Conservation (phyloP, 1,140 invertebrate species). For the Drosophila mayri region DNA sequence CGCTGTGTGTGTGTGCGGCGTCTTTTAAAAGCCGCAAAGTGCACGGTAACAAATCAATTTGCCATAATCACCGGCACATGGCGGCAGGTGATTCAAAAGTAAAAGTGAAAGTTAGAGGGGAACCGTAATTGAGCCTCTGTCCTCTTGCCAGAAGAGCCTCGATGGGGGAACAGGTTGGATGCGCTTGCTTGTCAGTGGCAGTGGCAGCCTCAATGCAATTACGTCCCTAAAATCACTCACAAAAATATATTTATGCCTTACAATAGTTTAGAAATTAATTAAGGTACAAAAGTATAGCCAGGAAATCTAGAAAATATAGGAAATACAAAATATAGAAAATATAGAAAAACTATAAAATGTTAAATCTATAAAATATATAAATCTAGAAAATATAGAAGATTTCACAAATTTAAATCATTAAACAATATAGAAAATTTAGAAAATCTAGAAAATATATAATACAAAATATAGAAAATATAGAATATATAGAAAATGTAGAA, state of each 20-base stretch:
- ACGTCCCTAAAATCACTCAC: conserved; percentile 21
- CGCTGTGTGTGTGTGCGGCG: conserved; percentile 3
- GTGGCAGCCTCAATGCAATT: conserved; percentile 50
- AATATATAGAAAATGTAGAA: too few relatives aligned
- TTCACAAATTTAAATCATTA: too few relatives aligned
- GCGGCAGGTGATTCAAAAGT: conserved; percentile 7
- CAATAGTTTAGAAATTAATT: too few relatives aligned
- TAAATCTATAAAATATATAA: too few relatives aligned
- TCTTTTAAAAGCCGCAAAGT: conserved; percentile 80
- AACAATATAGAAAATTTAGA: too few relatives aligned
- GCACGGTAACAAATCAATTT: conserved; percentile 77
- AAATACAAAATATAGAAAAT: too few relatives aligned
- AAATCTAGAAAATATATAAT: too few relatives aligned
- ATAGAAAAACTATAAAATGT: too few relatives aligned
- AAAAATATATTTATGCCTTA: background rate
- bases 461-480: too few relatives aligned
- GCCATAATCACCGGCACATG: conserved; percentile 65
- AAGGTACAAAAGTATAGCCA: too few relatives aligned
- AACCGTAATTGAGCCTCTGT: conserved; percentile 35
- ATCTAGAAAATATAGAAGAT: too few relatives aligned
- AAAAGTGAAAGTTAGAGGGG: conserved; percentile 9
- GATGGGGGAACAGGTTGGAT: conserved; percentile 25
- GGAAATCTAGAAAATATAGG: too few relatives aligned
- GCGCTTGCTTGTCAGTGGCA: conserved; percentile 29
- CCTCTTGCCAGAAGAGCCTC: background rate